Conservation (phyloP, 2,888 invertebrate species). For the Andrena flavipes region DNA sequence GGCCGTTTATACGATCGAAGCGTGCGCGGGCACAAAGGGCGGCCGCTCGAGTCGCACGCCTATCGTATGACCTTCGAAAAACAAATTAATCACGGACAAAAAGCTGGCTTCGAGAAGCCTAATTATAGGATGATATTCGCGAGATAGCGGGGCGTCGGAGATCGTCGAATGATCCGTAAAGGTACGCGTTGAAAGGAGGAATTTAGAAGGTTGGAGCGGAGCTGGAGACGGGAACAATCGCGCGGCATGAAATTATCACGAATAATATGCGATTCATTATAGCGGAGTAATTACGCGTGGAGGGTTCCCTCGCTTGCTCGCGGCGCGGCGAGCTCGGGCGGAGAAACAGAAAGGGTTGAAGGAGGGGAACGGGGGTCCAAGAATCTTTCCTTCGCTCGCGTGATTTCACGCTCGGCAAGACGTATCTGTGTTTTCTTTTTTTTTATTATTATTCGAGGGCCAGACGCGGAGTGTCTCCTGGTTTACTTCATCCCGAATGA, state of each 20-base stretch:
- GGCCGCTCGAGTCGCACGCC: neutral
- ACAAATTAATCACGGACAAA: neutral
- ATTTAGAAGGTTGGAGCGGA: conserved; percentile 26
- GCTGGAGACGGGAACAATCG: neutral
- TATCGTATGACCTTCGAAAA: neutral
- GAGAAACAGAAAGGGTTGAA: conserved; percentile 20
- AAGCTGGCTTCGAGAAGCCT: neutral
- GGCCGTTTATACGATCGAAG: conserved; percentile 41
- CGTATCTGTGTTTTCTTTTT: conserved; percentile 17
- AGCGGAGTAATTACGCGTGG: conserved; percentile 64
- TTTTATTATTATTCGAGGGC: conserved; percentile 32
- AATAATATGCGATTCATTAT: conserved; percentile 64
- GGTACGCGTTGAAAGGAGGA: conserved; percentile 30
- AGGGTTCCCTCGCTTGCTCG: conserved; percentile 9
- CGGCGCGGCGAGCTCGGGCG: conserved; percentile 13
- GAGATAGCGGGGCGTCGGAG: neutral
- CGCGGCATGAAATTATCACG: conserved; percentile 45
- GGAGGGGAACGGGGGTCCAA: conserved; percentile 21
- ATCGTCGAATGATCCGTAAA: neutral
- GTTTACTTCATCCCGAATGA: conserved; percentile 56
- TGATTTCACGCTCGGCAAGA: conserved; percentile 60
- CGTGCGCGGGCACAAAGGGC: neutral
- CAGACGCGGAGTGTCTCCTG: conserved; percentile 10
- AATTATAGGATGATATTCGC: neutral
- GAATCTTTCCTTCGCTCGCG: conserved; percentile 54